These are phyloP conservation scores for Hydractinia echinata DNA, from an alignment of 30 jellyfish, hydroid and myxozoan species.

Conservation along the genomic window DNA sequence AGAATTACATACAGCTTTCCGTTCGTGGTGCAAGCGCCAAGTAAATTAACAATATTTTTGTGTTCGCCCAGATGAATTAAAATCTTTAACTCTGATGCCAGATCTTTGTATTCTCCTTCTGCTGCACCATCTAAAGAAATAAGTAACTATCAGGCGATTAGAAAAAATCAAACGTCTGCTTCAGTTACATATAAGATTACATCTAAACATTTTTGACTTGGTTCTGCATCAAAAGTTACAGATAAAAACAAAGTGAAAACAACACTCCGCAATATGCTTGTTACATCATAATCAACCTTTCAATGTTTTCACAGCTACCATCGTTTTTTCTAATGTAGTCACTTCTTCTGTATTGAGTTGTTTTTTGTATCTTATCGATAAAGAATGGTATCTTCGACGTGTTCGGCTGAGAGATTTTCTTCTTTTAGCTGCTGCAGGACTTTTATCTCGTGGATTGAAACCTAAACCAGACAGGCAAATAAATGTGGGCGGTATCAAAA, in stretches of 20 bases:
- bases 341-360: not conserved
- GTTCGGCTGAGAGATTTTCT: conserved; percentile 15
- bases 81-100: conserved; percentile 94
- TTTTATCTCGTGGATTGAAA: conserved; percentile 30
- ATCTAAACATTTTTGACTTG: no score
- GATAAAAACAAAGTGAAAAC: no score
- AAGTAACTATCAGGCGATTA: not conserved
- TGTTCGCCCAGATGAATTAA: conserved; percentile 93
- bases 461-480: conserved; percentile 1
- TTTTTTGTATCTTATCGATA: conserved; percentile 15
- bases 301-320: conserved; percentile 92
- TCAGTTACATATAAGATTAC: not conserved
- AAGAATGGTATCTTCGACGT: conserved; percentile 32
- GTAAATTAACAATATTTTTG: conserved; percentile 81
- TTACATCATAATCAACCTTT: conserved; percentile 51
- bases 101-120: conserved; percentile 85
- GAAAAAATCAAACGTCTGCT: not conserved
- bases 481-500: not conserved
- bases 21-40: conserved; percentile 93
- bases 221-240: no score
- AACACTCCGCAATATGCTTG: no score
- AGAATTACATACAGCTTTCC: conserved; percentile 79
- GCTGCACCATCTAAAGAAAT: conserved; percentile 72
- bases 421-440: conserved; percentile 21
- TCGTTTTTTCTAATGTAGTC: conserved; percentile 40